Base-by-base conservation (phyloP, 2,113 vertebrate genomes). In the Cottus gobio region DNA sequence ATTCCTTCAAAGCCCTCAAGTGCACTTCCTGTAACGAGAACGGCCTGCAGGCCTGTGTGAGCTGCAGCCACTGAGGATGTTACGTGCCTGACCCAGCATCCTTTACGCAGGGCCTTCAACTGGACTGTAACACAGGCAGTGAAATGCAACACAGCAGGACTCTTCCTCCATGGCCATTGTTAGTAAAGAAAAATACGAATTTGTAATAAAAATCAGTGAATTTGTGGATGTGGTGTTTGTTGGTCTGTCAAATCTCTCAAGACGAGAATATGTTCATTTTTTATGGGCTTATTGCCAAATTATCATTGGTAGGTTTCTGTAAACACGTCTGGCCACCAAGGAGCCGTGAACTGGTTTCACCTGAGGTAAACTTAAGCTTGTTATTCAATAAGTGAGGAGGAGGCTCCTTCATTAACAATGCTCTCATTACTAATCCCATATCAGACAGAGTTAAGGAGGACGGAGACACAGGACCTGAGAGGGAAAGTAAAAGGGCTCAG, bases 11-110 rank as follows among this genome's bases (percentile, higher is more conserved):
- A 95, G 98, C 97, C 82, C 95, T 99, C 82, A 98, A 97, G 94
- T 99, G 98, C 34, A 99, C 97, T 0, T 96, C 97, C 20, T 99
- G 98, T 93, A 99, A 99, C 0, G 98, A 99, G 93, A 99, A 99
- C 0, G 98, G 98, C 63, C 95, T 99, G 85, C 98, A 97, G 92
- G 94, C 96, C 48, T 99, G 98, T 85, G 92, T 88, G 88, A 96
- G 93, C 92, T 99, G 98, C 90, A 93, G 94, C 83, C 88, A 86
- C 68, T 95, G 87, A 96, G 85, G 71, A 86, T 66, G 76, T 77
- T 3, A 77, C 89, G 94, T 93, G 93, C 93, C 92, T 92, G 80
- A 82, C 65, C 85, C 13, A 15, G 58, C 69, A 79, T 66, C 87
- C 52, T 58, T 12, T 24, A 62, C 15, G 52, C 34, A 36, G 75